Evolutionary conservation across 1,140 invertebrate species (phyloP).

Genomic region (Pentalonia nigronervosa): DNA sequence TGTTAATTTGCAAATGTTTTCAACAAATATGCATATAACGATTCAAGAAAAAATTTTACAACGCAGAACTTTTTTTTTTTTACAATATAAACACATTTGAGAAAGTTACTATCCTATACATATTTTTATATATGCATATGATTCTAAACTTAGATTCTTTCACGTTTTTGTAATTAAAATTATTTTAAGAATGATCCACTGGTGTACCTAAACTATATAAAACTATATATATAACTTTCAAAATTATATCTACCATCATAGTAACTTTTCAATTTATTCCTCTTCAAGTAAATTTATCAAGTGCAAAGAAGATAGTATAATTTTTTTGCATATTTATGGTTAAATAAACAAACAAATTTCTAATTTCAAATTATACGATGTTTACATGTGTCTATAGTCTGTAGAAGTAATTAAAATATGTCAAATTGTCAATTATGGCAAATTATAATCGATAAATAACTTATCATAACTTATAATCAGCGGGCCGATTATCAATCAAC

Average conservation of each 20-base stretch:
- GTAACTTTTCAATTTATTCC: background rate
- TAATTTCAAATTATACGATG: background rate
- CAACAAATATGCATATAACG: background rate
- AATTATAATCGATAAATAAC: background rate
- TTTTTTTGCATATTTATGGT: background rate
- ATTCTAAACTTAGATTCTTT: slow-evolving; percentile 1
- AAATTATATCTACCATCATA: background rate
- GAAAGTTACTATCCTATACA: background rate
- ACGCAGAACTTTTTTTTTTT: background rate
- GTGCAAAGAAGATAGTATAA: background rate
- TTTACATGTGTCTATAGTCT: background rate
- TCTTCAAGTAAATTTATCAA: background rate
- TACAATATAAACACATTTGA: slow-evolving; percentile 12
- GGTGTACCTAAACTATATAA: background rate
- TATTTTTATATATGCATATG: background rate
- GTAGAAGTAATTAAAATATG: too few relatives aligned
- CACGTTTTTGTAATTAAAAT: background rate
- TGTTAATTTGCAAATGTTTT: background rate
- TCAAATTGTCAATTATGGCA: background rate
- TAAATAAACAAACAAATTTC: background rate
- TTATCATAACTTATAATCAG: background rate
- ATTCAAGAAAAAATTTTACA: background rate
- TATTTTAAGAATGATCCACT: slow-evolving; percentile 11
- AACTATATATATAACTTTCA: slow-evolving; percentile 17
- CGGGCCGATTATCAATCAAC: background rate